Evolutionary conservation across 2,113 vertebrate species (phyloP), one percentile per base, ranked within the genome.

Genomic region (Sebastes schlegelii): DNA sequence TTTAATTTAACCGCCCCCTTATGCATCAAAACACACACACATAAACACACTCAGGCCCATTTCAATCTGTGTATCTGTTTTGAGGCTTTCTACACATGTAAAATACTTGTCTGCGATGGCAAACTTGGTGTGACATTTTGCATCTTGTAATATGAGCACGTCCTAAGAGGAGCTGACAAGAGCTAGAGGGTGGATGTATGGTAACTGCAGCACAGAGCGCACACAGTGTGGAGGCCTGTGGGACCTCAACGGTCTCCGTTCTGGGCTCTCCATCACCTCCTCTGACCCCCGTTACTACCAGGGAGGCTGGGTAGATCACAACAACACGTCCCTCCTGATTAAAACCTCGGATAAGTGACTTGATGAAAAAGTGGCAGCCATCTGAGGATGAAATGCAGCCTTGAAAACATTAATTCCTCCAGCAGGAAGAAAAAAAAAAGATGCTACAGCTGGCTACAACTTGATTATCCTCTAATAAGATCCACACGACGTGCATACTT

Each of bases 111-210:
- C 77, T 85, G 68, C 14, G 11, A 79, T 65, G 46, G 85, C 55
- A 91, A 91, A 93, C 84, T 69, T 83, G 82, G 84, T 90, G 90
- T 90, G 93, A 91, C 91, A 91, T 83, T 88, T 93, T 90, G 86
- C 92, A 94, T 93, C 91, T 93, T 92, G 87, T 60, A 86, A 88
- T 80, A 83, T 61, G 88, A 90, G 91, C 82, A 65, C 6, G 71
- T 89, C 88, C 82, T 92, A 92, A 94, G 80, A 93, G 85, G 86
- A 93, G 89, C 88, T 92, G 93, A 91, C 91, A 93, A 86, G 87
- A 54, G 86, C 92, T 92, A 70, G 49, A 76, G 93, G 91, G 83
- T 79, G 79, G 82, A 90, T 87, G 79, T 88, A 86, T 88, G 80
- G 80, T 91, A 86, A 86, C 83, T 86, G 88, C 87, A 77, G 91